These are phyloP conservation scores for Tineola bisselliella DNA, from an alignment of 2,888 invertebrate genomes.

Conservation along the genomic window DNA sequence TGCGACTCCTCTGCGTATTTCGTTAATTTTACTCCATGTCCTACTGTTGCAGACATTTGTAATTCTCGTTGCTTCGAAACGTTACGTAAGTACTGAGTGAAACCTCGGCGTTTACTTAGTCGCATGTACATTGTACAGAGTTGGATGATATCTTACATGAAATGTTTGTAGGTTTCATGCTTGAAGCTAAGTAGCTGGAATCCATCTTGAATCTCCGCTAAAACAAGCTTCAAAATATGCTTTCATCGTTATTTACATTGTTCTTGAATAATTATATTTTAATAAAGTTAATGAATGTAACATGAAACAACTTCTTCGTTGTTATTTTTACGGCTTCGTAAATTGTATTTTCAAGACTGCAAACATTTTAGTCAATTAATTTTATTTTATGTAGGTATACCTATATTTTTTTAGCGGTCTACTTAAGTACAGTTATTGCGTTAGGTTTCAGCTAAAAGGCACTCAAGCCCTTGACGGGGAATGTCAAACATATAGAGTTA, in stretches of 20 bases:
- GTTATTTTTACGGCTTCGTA: too few relatives aligned
- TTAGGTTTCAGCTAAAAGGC: conserved; percentile 16
- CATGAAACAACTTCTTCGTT: too few relatives aligned
- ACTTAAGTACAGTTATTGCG: conserved; percentile 9
- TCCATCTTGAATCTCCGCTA: neutral
- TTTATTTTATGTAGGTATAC: neutral
- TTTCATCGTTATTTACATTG: neutral
- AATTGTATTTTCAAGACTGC: neutral
- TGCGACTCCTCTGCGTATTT: neutral
- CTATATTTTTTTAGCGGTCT: neutral
- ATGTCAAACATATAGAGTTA: conserved; percentile 59
- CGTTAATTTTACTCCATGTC: neutral
- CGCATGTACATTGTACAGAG: neutral
- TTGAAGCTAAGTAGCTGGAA: neutral
- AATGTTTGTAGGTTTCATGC: neutral
- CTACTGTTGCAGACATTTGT: conserved; percentile 3
- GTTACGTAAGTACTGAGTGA: neutral
- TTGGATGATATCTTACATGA: neutral
- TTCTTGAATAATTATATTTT: neutral
- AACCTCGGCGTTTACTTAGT: neutral
- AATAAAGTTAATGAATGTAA: too few relatives aligned
- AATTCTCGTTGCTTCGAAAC: conserved; percentile 2
- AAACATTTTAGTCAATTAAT: neutral
- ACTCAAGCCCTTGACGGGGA: conserved; percentile 31
- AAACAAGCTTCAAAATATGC: neutral